Base-by-base conservation (phyloP, 2,888 invertebrate genomes). In the Chloromyia formosa region DNA sequence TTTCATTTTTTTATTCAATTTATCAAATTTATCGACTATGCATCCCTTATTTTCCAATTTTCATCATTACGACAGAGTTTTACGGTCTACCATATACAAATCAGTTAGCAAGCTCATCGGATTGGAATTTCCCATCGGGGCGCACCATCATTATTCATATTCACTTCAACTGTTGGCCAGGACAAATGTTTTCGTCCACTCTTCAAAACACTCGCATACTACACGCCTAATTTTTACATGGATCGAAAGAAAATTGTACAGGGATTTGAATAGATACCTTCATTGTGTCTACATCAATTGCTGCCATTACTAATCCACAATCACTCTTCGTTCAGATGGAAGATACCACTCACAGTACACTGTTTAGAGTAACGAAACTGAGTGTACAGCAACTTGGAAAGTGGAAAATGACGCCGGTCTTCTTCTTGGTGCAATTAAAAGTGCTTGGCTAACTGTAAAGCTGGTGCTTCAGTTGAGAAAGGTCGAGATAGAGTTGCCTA, bases 241-340 rank as follows among this genome's bases (percentile, higher is more conserved):
- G n/a, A n/a, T n/a, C n/a, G n/a, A n/a, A 75, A 61, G 75, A 75
- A 7, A 10, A 49, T 49, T 49, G 49, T 3, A 49, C 75, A 76
- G 60, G 73, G 68, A 61, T 12, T 66, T 27, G 49, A 35, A 60
- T 74, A 81, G 81, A 78, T 78, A 86, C 86, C 82, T 86, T 86
- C 9, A 80, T 77, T 79, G 83, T 83, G 77, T 86, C 86, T 71
- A 85, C 82, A 35, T 86, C 86, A 22, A 82, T 83, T 45, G 78
- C 78, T 68, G 79, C 79, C 79, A 79, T 79, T 42, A 69, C 68
- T 53, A 74, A 74, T 74, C 64, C 42, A 9, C 42, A 42, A 12
- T 42, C 27, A 5, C 12, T 42, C 7, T 12, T 42, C 42, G 7
- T 9, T 12, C 42, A 42, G n/a, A 42, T 5, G 64, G 23, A 64